A percentile compares a stretch with the other conserved stretches of the same genome.
Evolutionary conservation across 2,113 vertebrate species (phyloP).

Genomic region (Epinephelus fuscoguttatus): DNA sequence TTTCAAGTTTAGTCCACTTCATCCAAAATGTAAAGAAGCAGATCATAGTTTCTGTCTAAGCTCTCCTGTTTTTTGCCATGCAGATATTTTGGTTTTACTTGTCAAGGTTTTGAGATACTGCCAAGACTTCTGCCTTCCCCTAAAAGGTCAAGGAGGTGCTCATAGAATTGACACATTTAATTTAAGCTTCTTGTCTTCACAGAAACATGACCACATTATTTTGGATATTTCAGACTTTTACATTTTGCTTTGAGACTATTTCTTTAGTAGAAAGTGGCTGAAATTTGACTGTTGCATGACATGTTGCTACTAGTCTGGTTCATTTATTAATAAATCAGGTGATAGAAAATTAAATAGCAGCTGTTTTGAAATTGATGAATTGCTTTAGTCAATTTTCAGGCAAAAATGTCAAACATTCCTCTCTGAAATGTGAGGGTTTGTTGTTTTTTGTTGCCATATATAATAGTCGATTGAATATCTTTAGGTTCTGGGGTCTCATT

Average conservation of each 20-base stretch:
- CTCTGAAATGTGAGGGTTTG: too few relatives aligned
- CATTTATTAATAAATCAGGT: rapidly evolving
- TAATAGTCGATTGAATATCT: background rate
- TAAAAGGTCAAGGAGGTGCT: too few relatives aligned
- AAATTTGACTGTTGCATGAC: background rate
- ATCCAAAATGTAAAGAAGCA: too few relatives aligned
- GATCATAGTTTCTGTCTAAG: too few relatives aligned
- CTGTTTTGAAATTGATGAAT: background rate
- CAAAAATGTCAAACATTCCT: background rate
- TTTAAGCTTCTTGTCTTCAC: background rate
- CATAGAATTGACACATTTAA: too few relatives aligned
- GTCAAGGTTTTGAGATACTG: too few relatives aligned
- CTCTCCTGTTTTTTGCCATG: too few relatives aligned
- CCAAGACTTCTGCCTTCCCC: too few relatives aligned
- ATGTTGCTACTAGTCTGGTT: background rate
- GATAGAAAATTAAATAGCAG: background rate
- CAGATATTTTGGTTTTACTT: too few relatives aligned
- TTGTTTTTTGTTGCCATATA: too few relatives aligned
- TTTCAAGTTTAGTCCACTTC: background rate
- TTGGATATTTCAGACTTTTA: background rate
- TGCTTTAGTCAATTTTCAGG: background rate
- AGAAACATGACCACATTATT: background rate
- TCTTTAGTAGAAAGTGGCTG: background rate
- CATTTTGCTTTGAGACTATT: background rate
- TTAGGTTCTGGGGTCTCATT: background rate